Evolutionary conservation across 1,140 invertebrate genomes (phyloP).

Genomic region (Lutraria rhynchaena): DNA sequence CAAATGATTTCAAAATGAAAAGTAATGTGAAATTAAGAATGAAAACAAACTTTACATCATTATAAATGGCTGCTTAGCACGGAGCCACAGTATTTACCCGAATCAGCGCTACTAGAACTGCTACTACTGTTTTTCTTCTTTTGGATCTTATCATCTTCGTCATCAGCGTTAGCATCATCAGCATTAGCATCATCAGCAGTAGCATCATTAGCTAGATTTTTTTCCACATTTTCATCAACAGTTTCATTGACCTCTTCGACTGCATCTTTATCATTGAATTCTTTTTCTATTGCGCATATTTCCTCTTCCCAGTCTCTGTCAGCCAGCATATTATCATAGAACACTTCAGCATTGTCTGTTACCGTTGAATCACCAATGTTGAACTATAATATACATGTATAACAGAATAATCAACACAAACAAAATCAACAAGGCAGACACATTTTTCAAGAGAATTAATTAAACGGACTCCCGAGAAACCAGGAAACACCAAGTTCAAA

Average conservation of each 20-base stretch:
- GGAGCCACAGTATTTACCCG: too few relatives aligned
- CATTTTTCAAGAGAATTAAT: background rate
- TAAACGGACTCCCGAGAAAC: background rate
- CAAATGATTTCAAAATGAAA: background rate
- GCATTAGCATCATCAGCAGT: too few relatives aligned
- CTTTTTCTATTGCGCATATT: background rate
- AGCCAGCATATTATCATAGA: too few relatives aligned
- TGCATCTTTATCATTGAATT: background rate
- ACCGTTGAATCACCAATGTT: background rate
- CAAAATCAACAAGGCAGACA: background rate
- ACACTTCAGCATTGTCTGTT: too few relatives aligned
- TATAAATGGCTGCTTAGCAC: background rate
- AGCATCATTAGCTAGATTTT: background rate
- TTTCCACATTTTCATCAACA: background rate
- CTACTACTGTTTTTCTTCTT: constrained; percentile 24
- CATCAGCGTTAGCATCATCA: too few relatives aligned
- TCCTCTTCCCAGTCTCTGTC: too few relatives aligned
- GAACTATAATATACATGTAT: background rate
- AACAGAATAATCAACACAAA: constrained; percentile 13
- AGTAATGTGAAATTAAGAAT: background rate
- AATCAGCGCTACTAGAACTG: constrained; percentile 66
- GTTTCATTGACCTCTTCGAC: background rate
- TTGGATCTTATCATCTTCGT: too few relatives aligned
- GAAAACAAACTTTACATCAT: constrained; percentile 10
- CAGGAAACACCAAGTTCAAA: background rate